phyloP scores from a whole-genome alignment of 2,797 vertebrate genomes.

The Heterohyrax brucei region DNA sequence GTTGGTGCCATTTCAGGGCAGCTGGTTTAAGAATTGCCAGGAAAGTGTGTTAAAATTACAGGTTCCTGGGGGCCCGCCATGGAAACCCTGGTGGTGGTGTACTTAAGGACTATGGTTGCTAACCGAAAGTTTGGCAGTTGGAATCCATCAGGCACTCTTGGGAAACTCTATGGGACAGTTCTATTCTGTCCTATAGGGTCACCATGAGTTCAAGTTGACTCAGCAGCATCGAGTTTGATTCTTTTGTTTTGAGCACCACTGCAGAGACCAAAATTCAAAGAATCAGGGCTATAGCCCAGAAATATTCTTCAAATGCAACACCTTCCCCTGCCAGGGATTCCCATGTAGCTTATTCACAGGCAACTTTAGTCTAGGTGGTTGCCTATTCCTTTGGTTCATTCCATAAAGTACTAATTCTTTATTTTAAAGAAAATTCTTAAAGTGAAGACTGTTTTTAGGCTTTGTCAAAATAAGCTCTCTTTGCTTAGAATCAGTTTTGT shows the following conservation, averaged over 20 bases:
- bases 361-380: neutral
- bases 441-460: neutral
- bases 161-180: too few species aligned
- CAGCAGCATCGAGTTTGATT: too few species aligned
- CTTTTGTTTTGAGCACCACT: neutral
- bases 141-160: too few species aligned
- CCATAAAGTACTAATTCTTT: constrained; percentile 40
- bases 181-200: too few species aligned
- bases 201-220: too few species aligned
- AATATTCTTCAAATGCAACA: neutral
- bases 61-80: neutral
- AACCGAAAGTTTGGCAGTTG: too few species aligned
- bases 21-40: neutral
- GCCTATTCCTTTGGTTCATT: neutral
- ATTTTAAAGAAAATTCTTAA: constrained; percentile 64
- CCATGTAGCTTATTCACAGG: neutral
- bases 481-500: constrained; percentile 11
- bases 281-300: neutral
- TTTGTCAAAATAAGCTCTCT: constrained; percentile 50
- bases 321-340: neutral
- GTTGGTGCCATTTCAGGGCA: constrained; percentile 21
- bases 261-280: constrained; percentile 18
- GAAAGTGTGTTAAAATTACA: neutral
- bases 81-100: too few species aligned
- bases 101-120: too few species aligned